Percentiles rank a stretch among this genome's conserved stretches.
Evolutionary conservation across 2,888 invertebrate species (phyloP).

Genomic region (Pseudococcus longispinus): DNA sequence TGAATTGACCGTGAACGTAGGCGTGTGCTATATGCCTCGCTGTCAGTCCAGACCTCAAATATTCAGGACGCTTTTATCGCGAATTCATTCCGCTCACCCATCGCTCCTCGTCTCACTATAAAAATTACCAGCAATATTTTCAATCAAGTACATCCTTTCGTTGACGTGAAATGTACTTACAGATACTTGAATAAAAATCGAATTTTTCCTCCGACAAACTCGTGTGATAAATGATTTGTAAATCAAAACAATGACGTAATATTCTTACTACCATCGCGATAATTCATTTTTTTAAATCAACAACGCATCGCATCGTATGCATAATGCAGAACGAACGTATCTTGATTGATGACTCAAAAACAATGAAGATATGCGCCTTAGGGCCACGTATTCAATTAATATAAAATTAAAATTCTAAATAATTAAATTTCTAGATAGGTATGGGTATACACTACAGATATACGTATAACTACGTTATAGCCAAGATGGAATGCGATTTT

Average conservation of each 20-base stretch:
- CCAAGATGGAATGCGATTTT: not conserved
- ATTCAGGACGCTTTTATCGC: not conserved
- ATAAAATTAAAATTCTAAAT: not conserved
- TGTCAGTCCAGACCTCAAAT: not conserved
- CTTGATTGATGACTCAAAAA: not conserved
- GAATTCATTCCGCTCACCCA: not conserved
- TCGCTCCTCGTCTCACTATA: not conserved
- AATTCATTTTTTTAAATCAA: not conserved
- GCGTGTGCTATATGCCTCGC: constrained; percentile 11
- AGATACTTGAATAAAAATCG: not conserved
- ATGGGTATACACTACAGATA: not conserved
- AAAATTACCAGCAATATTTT: not conserved
- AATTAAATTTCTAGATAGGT: not conserved
- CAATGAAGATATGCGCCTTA: not conserved
- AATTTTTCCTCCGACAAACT: not conserved
- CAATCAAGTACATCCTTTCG: not conserved
- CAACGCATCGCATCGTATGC: not conserved
- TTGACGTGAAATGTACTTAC: not conserved
- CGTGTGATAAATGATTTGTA: not conserved
- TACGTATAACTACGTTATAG: not conserved
- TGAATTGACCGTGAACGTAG: not conserved
- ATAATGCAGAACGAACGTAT: not conserved
- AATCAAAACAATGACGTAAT: not conserved
- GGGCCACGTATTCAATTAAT: not conserved
- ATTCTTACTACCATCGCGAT: not conserved